Conservation (phyloP, 2,888 invertebrate genomes). For the Bombyx huttoni region DNA sequence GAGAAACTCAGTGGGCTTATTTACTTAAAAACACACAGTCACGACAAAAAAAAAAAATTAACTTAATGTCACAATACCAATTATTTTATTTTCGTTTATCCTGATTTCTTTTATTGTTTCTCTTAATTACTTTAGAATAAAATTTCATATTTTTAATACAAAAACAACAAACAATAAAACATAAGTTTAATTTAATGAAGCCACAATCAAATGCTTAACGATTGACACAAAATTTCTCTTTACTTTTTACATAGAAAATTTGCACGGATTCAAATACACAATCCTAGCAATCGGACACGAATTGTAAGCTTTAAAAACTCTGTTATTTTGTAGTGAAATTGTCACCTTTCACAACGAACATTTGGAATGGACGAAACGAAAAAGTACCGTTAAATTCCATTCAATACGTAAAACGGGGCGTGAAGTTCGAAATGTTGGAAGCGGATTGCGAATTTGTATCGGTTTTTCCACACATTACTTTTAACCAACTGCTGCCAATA, state of each 20-base stretch:
- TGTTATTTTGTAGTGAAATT: background rate
- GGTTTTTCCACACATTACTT: constrained; percentile 12
- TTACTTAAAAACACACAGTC: no score
- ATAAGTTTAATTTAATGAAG: no score
- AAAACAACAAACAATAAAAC: no score
- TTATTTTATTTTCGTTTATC: no score
- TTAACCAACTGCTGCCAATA: background rate
- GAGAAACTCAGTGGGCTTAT: no score
- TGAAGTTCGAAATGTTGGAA: constrained; percentile 17
- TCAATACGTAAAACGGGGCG: constrained; percentile 24
- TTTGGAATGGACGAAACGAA: background rate
- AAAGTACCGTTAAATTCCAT: constrained; percentile 16
- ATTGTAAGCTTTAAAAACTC: background rate
- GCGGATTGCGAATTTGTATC: constrained; percentile 11
- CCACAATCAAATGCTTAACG: no score
- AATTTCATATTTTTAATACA: no score
- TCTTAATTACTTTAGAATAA: no score
- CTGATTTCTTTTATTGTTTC: no score
- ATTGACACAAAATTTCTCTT: background rate
- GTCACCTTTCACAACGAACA: background rate
- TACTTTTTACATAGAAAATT: background rate
- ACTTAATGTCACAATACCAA: no score
- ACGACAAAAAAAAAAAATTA: no score
- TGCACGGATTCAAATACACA: background rate
- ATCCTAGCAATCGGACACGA: background rate